These are phyloP conservation scores for Akabosia matsudoensis DNA, from an alignment of 1,140 invertebrate genomes.

Conservation along the genomic window DNA sequence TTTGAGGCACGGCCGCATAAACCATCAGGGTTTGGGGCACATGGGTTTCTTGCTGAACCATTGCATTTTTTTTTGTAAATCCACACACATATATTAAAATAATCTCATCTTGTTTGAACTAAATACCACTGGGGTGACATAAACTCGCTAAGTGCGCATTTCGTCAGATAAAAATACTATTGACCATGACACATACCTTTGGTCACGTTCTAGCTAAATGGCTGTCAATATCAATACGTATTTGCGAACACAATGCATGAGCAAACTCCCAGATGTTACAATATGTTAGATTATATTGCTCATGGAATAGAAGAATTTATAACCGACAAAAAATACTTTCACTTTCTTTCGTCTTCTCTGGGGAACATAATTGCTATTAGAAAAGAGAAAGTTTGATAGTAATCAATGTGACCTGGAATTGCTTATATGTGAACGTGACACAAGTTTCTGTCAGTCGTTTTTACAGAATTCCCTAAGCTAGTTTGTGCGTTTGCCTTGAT, in stretches of 20 bases:
- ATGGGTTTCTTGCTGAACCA: too few relatives aligned
- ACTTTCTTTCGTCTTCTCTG: too few relatives aligned
- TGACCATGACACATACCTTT: not conserved
- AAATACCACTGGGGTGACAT: too few relatives aligned
- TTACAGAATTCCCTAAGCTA: not conserved
- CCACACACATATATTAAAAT: not conserved
- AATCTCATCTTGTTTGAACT: not conserved
- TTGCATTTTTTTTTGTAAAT: too few relatives aligned
- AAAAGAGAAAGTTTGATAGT: not conserved
- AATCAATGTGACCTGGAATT: not conserved
- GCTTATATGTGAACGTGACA: not conserved
- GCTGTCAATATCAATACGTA: not conserved
- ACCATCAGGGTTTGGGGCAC: too few relatives aligned
- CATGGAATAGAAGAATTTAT: too few relatives aligned
- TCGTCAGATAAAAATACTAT: not conserved
- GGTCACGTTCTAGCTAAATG: conserved; percentile 13
- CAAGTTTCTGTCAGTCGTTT: not conserved
- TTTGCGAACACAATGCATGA: not conserved
- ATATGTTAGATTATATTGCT: too few relatives aligned
- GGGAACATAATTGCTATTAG: not conserved
- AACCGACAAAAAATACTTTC: too few relatives aligned
- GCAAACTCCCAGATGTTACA: not conserved
- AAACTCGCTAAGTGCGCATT: not conserved
- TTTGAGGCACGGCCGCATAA: too few relatives aligned
- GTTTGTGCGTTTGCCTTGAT: not conserved